Conservation (phyloP, 2,113 vertebrate species). For the Macheiramphus alcinus region DNA sequence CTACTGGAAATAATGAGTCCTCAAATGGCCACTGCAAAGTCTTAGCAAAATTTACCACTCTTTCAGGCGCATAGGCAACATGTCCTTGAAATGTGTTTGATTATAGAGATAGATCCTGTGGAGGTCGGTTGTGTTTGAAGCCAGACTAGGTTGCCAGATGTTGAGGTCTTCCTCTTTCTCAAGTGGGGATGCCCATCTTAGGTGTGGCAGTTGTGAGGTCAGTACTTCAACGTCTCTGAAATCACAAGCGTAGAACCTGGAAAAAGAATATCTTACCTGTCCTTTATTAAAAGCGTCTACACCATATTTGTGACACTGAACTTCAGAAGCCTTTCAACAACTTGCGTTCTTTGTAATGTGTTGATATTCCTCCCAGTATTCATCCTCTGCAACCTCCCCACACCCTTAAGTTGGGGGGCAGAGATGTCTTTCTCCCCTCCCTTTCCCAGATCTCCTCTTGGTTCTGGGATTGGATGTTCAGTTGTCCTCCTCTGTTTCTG, state of each 20-base stretch:
- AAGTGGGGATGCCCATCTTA: neutral
- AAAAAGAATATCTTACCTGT: neutral
- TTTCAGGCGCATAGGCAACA: neutral
- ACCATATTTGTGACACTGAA: neutral
- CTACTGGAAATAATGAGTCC: neutral
- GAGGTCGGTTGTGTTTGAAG: neutral
- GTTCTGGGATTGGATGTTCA: neutral
- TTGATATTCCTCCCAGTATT: neutral
- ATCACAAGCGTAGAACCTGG: neutral
- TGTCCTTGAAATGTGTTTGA: neutral
- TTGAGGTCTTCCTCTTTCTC: neutral
- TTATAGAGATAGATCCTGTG: neutral
- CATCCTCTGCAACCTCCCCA: neutral
- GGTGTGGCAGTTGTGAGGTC: neutral
- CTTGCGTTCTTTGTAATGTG: neutral
- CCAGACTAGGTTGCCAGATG: neutral
- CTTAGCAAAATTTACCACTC: neutral
- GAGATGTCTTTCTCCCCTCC: neutral
- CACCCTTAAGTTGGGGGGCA: accelerated
- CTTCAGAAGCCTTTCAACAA: neutral
- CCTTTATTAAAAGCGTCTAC: accelerated
- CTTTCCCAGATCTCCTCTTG: neutral
- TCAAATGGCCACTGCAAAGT: neutral
- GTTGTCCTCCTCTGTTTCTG: neutral
- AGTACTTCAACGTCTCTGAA: neutral